A percentile compares a stretch with the other conserved stretches of the same genome.
Conservation (phyloP, 1,140 invertebrate species). For the Antheraea mylitta region DNA sequence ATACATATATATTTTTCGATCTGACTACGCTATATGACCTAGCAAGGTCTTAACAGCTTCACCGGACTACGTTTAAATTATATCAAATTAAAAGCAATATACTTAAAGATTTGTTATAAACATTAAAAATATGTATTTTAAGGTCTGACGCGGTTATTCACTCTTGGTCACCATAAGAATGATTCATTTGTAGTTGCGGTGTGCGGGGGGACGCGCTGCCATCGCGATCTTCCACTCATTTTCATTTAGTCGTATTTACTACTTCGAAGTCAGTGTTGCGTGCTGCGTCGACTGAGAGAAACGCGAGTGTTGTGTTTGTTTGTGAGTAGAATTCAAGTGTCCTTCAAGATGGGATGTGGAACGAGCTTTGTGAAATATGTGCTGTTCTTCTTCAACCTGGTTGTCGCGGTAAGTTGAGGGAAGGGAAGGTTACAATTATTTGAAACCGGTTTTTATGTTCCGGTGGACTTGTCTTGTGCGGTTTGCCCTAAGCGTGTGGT, state of each 20-base stretch:
- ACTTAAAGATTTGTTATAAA: neutral
- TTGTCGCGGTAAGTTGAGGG: constrained; percentile 88
- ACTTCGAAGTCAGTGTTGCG: constrained; percentile 28
- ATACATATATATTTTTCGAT: no score
- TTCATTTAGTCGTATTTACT: constrained; percentile 61
- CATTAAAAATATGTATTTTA: neutral
- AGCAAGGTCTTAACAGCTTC: no score
- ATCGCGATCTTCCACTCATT: constrained; percentile 60
- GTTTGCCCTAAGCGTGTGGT: constrained; percentile 15
- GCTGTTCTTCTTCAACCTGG: constrained; percentile 90
- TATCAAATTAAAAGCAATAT: no score
- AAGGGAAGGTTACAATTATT: constrained; percentile 43
- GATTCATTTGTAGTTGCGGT: constrained; percentile 50
- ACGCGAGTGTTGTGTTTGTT: constrained; percentile 65
- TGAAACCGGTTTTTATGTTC: constrained; percentile 63
- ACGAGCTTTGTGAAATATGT: constrained; percentile 90
- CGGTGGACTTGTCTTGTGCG: constrained; percentile 45
- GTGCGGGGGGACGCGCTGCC: constrained; percentile 52
- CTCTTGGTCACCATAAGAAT: constrained; percentile 23
- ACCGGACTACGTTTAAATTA: no score
- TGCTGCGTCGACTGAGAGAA: constrained; percentile 40
- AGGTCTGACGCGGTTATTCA: neutral
- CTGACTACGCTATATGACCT: no score
- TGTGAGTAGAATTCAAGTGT: constrained; percentile 56
- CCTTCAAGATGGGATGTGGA: constrained; percentile 81